A percentile compares a stretch with the other conserved stretches of the same genome.
phyloP scores from a whole-genome alignment of 2,113 vertebrate genomes.

The Craseonycteris thonglongyai region DNA sequence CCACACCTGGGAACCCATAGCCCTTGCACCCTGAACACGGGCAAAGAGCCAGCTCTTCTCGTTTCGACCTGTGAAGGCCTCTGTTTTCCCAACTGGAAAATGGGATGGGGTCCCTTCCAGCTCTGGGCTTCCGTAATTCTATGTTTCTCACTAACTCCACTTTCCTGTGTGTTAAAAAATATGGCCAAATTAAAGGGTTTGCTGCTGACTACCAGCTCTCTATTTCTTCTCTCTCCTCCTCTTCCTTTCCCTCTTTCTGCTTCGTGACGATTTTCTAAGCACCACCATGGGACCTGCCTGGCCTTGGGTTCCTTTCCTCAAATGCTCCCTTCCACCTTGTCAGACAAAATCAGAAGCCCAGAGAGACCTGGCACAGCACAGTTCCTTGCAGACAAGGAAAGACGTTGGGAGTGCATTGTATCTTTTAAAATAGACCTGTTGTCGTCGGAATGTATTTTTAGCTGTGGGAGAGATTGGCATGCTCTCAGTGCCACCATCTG shows the following conservation, averaged over 20 bases:
- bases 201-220: not conserved
- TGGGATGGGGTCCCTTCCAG: not conserved
- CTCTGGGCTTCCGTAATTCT: not conserved
- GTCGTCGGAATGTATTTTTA: constrained; percentile 73
- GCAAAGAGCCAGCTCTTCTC: not conserved
- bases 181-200: not conserved
- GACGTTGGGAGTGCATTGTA: constrained; percentile 53
- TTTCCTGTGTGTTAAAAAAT: not conserved
- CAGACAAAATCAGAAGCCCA: constrained; percentile 12
- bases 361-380: constrained; percentile 28
- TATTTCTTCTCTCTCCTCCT: not conserved
- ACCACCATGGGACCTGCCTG: not conserved
- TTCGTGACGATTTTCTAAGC: not conserved
- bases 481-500: constrained; percentile 71
- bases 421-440: constrained; percentile 76
- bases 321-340: not conserved
- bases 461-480: constrained; percentile 70
- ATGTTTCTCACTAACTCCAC: not conserved
- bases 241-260: not conserved
- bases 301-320: constrained; percentile 10
- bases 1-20: not conserved
- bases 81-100: not conserved
- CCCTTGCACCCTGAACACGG: not conserved
- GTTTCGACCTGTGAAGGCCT: not conserved
- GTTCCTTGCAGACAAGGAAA: constrained; percentile 55